phyloP scores from a whole-genome alignment of 2,888 invertebrate genomes.

The Caenorhabditis auriculariae region DNA sequence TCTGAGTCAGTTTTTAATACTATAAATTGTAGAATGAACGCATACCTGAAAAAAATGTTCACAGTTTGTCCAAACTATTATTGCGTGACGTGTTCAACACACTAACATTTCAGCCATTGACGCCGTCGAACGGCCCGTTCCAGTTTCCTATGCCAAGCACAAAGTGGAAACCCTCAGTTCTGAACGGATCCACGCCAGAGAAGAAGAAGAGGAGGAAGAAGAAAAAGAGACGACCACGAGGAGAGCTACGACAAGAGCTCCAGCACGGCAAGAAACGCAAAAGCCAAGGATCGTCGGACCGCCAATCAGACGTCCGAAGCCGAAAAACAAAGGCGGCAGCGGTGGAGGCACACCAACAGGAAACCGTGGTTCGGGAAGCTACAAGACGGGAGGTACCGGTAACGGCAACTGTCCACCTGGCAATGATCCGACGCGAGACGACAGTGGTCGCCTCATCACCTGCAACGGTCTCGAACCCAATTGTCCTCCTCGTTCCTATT shows the following conservation, averaged over 20 bases:
- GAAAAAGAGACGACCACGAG: conserved; percentile 10
- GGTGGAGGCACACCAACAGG: conserved; percentile 20
- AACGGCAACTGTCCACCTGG: conserved; percentile 59
- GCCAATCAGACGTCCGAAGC: conserved; percentile 52
- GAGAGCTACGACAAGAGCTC: conserved; percentile 5
- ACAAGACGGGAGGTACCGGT: conserved; percentile 43
- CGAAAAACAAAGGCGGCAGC: conserved; percentile 31
- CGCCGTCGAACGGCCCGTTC: conserved; percentile 37
- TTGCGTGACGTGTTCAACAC: too few species aligned
- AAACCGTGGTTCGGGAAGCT: conserved; percentile 24
- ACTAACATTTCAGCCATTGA: conserved; percentile 48
- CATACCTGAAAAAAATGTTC: too few species aligned
- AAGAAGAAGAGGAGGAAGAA: conserved; percentile 23
- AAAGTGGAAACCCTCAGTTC: conserved; percentile 25
- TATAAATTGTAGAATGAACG: too few species aligned
- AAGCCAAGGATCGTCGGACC: conserved; percentile 55
- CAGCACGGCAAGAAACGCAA: conserved; percentile 28
- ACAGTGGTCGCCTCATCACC: conserved; percentile 42
- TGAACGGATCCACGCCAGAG: conserved; percentile 25
- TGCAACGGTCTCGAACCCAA: conserved; percentile 62
- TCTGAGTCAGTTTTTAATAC: too few species aligned
- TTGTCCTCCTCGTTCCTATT: conserved; percentile 61
- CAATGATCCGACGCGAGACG: conserved; percentile 53
- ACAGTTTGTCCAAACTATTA: too few species aligned
- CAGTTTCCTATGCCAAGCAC: conserved; percentile 45